These are phyloP conservation scores for Tipula lateralis DNA, from an alignment of 2,888 invertebrate species.

Conservation along the genomic window DNA sequence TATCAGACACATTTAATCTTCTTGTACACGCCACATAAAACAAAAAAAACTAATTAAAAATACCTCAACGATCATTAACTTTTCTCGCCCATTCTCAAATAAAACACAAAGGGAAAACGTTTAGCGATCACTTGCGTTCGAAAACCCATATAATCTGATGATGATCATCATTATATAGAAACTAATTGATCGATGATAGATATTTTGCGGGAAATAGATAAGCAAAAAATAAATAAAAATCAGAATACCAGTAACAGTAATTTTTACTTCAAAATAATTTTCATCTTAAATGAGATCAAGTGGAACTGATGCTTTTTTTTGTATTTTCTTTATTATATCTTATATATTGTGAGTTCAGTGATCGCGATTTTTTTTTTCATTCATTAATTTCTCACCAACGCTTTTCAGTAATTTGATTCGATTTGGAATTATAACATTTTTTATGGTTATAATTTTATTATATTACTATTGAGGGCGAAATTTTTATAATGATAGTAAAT, in stretches of 20 bases:
- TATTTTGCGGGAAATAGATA: slow-evolving; percentile 14
- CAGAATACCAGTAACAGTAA: not conserved
- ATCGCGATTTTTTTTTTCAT: not conserved
- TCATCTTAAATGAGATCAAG: slow-evolving; percentile 14
- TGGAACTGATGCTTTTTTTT: not conserved
- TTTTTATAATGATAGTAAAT: not conserved
- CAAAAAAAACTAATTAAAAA: slow-evolving; percentile 7
- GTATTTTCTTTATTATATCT: not conserved
- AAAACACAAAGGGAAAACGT: not conserved
- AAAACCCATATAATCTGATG: not conserved
- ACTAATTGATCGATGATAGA: not conserved
- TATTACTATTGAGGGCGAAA: not conserved
- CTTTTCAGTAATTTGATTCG: slow-evolving; percentile 11
- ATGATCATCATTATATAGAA: not conserved
- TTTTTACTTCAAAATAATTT: not conserved
- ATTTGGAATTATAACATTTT: not conserved
- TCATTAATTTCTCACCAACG: slow-evolving; percentile 24
- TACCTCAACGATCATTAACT: not conserved
- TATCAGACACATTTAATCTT: not conserved
- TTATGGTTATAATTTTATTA: slow-evolving; percentile 13
- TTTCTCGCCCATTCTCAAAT: not conserved
- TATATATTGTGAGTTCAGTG: not conserved
- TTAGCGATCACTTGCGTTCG: not conserved
- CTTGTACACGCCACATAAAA: not conserved
- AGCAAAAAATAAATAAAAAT: not conserved